These are phyloP conservation scores for Crossocerus cetratus DNA, from an alignment of 2,888 invertebrate species.

Conservation along the genomic window DNA sequence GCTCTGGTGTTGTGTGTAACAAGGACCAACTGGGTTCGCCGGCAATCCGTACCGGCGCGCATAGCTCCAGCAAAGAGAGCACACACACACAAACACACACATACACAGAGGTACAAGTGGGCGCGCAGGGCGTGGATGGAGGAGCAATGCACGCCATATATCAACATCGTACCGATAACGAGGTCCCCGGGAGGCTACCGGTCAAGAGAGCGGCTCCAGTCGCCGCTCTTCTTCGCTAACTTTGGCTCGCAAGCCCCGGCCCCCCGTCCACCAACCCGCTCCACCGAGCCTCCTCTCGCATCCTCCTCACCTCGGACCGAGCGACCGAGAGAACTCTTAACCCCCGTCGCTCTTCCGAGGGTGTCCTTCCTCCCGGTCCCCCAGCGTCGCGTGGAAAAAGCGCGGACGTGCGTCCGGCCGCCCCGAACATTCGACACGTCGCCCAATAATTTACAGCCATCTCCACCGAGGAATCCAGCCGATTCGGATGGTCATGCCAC, in stretches of 20 bases:
- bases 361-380: neutral
- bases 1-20: slow-evolving; percentile 52
- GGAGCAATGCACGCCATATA: slow-evolving; percentile 73
- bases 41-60: neutral
- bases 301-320: neutral
- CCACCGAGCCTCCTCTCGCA: slow-evolving; percentile 11
- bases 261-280: slow-evolving; percentile 6
- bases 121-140: slow-evolving; percentile 66
- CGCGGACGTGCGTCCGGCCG: slow-evolving; percentile 40
- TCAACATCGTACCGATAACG: slow-evolving; percentile 75
- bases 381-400: slow-evolving; percentile 42
- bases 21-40: slow-evolving; percentile 34
- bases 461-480: no score
- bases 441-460: slow-evolving; percentile 49
- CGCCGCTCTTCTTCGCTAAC: slow-evolving; percentile 28
- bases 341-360: neutral
- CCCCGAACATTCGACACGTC: slow-evolving; percentile 33
- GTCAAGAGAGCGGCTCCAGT: slow-evolving; percentile 55
- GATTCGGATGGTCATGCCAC: no score
- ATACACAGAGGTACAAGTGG: slow-evolving; percentile 41
- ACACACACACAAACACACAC: slow-evolving; percentile 23
- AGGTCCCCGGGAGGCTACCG: slow-evolving; percentile 73
- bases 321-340: no score
- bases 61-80: slow-evolving; percentile 35
- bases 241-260: slow-evolving; percentile 47